Percentiles rank a stretch among this genome's conserved stretches.
Evolutionary conservation across 2,888 invertebrate species (phyloP).

Genomic region (Ashinkailepas kermadecensis): DNA sequence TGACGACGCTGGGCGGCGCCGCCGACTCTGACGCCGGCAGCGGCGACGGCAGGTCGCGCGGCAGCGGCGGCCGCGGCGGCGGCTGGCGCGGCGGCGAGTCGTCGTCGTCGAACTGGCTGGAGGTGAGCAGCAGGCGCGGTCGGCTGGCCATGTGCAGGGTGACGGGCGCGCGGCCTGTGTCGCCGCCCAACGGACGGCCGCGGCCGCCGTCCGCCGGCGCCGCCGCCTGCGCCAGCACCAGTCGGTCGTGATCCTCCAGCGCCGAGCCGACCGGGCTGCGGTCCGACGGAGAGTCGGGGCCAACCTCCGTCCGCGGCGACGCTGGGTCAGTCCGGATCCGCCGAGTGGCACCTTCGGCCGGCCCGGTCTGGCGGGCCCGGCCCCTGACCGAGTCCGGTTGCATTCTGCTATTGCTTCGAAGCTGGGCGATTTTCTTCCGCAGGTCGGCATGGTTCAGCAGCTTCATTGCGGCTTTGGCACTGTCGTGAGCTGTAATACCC

Average conservation of each 20-base stretch:
- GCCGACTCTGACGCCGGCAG: not conserved
- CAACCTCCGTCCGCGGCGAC: not conserved
- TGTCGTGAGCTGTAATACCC: too few species aligned
- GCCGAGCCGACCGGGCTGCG: not conserved
- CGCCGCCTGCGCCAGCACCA: not conserved
- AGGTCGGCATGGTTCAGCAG: too few species aligned
- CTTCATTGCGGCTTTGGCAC: too few species aligned
- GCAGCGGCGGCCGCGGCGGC: not conserved
- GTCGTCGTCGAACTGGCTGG: not conserved
- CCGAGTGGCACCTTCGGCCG: too few species aligned
- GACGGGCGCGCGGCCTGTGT: not conserved
- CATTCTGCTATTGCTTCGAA: too few species aligned
- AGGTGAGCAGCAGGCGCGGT: not conserved
- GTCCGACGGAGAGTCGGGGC: not conserved
- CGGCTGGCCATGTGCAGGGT: not conserved
- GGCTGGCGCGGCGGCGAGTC: conserved; percentile 2
- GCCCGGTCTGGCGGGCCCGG: too few species aligned
- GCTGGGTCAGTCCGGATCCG: not conserved
- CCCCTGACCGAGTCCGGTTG: too few species aligned
- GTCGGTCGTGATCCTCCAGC: not conserved
- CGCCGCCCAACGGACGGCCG: not conserved
- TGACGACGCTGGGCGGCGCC: not conserved
- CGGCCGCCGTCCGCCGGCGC: not conserved
- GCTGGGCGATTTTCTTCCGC: too few species aligned
- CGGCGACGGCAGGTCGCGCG: not conserved